Evolutionary conservation across 2,888 invertebrate genomes (phyloP).

Genomic region (Euplexia lucipara): DNA sequence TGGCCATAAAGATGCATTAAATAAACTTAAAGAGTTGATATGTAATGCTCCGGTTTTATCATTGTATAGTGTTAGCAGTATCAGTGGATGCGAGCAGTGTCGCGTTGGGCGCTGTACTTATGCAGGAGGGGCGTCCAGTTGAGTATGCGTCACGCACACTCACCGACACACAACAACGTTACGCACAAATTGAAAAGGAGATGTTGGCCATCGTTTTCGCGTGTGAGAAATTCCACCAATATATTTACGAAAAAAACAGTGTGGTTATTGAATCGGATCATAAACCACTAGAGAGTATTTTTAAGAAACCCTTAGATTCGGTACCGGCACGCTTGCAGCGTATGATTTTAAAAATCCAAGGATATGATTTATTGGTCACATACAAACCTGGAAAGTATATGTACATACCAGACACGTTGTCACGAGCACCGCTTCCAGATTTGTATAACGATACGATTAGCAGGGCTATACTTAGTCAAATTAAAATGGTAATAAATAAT

Average conservation of each 20-base stretch:
- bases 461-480: not conserved
- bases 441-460: not conserved
- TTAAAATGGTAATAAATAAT: not conserved
- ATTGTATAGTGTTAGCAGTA: too few species aligned
- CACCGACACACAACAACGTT: not conserved
- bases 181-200: not conserved
- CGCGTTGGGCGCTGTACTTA: not conserved
- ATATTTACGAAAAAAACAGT: not conserved
- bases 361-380: too few species aligned
- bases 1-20: too few species aligned
- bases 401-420: too few species aligned
- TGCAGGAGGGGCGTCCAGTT: not conserved
- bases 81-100: not conserved
- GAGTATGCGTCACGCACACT: not conserved
- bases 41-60: too few species aligned
- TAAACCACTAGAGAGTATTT: not conserved
- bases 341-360: too few species aligned
- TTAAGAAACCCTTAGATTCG: not conserved
- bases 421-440: not conserved
- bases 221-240: too few species aligned
- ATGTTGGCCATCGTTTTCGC: too few species aligned
- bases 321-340: too few species aligned
- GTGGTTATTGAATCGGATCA: not conserved
- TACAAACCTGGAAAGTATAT: too few species aligned
- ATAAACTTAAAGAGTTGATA: too few species aligned